These are phyloP conservation scores for Lasioglossum figueresi DNA, from an alignment of 2,888 invertebrate species.

Conservation along the genomic window DNA sequence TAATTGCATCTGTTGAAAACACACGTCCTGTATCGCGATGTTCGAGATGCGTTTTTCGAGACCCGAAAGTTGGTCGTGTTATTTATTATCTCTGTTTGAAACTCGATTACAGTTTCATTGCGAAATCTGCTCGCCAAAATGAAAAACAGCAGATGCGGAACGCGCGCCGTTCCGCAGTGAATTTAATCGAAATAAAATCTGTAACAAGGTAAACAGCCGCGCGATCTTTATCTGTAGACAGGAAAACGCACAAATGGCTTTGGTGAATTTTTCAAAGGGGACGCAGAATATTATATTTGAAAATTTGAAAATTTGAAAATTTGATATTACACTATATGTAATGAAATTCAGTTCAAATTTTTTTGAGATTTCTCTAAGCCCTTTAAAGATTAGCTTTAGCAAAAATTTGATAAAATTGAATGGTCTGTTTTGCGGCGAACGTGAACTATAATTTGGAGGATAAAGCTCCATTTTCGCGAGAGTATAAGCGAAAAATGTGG, in stretches of 20 bases:
- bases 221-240: not conserved
- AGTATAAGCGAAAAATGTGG: not conserved
- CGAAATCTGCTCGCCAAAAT: not conserved
- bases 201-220: not conserved
- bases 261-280: not conserved
- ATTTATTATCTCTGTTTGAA: not conserved
- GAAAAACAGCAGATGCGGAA: not conserved
- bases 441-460: not conserved
- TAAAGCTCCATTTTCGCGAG: not conserved
- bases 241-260: not conserved
- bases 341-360: too few relatives aligned
- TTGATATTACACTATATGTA: too few relatives aligned
- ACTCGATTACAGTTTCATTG: not conserved
- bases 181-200: constrained; percentile 3
- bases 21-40: not conserved
- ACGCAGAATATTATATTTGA: not conserved
- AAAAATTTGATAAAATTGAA: not conserved
- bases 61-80: not conserved
- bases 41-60: not conserved
- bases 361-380: not conserved
- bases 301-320: not conserved
- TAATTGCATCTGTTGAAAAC: not conserved
- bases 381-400: not conserved
- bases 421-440: not conserved
- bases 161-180: not conserved